Percentiles rank a stretch among this genome's conserved stretches.
Conservation (phyloP, 2,888 invertebrate genomes). For the Scotopteryx bipunctaria region DNA sequence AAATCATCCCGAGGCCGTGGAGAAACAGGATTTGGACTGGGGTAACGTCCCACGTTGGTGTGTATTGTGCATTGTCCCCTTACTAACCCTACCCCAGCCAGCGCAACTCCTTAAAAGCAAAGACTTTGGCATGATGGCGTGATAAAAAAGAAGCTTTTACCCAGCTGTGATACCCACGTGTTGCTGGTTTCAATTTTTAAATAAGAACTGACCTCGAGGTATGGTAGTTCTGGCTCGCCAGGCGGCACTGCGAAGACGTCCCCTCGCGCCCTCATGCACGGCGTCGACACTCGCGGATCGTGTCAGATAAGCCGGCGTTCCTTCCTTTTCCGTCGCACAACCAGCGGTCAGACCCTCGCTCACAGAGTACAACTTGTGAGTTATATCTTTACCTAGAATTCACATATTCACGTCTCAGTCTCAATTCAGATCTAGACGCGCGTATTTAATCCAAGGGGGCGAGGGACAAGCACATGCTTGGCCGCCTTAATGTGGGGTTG, state of each 20-base stretch:
- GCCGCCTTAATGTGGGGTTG: slow-evolving; percentile 7
- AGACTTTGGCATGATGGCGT: no score
- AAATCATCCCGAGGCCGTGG: no score
- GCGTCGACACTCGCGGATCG: slow-evolving; percentile 91
- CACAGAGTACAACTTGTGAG: slow-evolving; percentile 91
- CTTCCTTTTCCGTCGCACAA: slow-evolving; percentile 67
- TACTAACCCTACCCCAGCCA: no score
- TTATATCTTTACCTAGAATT: slow-evolving; percentile 89
- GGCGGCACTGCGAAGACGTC: slow-evolving; percentile 86
- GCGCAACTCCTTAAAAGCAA: no score
- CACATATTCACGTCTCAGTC: slow-evolving; percentile 4
- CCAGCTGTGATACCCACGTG: no score
- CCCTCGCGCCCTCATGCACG: slow-evolving; percentile 90
- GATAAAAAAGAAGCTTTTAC: no score
- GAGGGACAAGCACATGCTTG: slow-evolving; percentile 1
- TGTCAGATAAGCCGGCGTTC: slow-evolving; percentile 77
- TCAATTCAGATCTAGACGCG: neutral
- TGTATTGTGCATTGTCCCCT: no score
- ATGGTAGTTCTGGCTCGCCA: slow-evolving; percentile 79
- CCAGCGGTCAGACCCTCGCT: slow-evolving; percentile 88
- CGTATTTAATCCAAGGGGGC: neutral
- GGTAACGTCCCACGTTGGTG: no score
- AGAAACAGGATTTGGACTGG: no score
- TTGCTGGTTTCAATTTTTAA: no score
- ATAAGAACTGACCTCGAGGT: slow-evolving; percentile 50